Base-by-base conservation (phyloP, 1,140 invertebrate species). In the Ectropis grisescens region DNA sequence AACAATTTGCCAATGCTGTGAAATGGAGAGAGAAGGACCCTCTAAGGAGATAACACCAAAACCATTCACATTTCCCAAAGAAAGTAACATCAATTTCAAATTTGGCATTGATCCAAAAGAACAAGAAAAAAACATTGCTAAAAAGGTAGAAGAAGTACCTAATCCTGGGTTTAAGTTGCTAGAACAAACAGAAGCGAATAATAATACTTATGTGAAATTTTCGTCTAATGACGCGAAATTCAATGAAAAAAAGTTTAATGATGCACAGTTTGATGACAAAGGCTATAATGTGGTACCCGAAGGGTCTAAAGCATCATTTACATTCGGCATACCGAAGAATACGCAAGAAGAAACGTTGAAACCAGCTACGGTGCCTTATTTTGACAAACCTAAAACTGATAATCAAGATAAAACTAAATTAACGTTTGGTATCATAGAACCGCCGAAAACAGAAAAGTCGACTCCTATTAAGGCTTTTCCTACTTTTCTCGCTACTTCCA, bases 1-100 rank as follows among this genome's bases (percentile, higher is more conserved):
- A 23, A 51, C 47, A 2, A 86, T 83, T 47, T 93, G 92, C 76
- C 76, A 86, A 11, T 91, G 90, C 41, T 93, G 91, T 58, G 87
- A 88, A 34, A 82, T 88, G 13, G 60, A 85, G 1, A 91, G 87
- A 56, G 88, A 89, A 5, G 58, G 51, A 37, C 40, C 54, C 29
- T 15, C 29, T 6, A 33, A 44, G 5, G n/a, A n/a, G n/a, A n/a
- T n/a, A n/a, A n/a, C n/a, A n/a, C 51, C 28, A n/a, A 57, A 37
- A 11, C 44, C 42, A 35, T 76, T 71, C 26, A 64, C 65, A 13
- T 72, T 76, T 47, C 45, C 51, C 7, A 29, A 43, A 9, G 41
- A 41, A 33, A 33, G 57, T 29, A 60, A 53, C 41, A 53, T 22
- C 11, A 49, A 56, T 2, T 59, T 76, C 23, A 83, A 84, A 51